Base-by-base conservation (phyloP, 2,888 invertebrate species). In the Caenorhabditis panamensis region DNA sequence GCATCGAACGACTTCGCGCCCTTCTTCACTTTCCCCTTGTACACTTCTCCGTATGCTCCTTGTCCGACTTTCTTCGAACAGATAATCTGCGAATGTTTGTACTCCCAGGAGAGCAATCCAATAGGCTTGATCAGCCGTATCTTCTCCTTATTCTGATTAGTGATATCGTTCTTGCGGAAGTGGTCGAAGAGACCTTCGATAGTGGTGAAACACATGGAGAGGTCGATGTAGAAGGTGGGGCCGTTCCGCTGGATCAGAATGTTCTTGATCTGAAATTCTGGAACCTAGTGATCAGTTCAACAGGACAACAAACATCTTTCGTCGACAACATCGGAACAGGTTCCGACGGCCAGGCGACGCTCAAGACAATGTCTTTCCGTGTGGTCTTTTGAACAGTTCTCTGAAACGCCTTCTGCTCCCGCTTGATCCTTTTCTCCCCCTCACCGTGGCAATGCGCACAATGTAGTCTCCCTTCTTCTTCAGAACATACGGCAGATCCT, bases 41-140 rank as follows among this genome's bases (percentile, higher is more conserved):
- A 82, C 18, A 82, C 82, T 59, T 82, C 82, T 56, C 82, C 82
- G 44, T 77, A 82, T 2, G 73, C 78, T 36, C 82, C 82, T 44
- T 82, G 67, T 4, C 82, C 82, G 16, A 82, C 73, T 58, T 82
- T 82, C 22, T 78, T 77, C 11, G 47, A 13, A 37, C 72, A 58
- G 8, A 5, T 2, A 9, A 82, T 64, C 24, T 77, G 72, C 11
- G 63, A 56, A 37, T 82, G 77, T 37, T 44, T 58, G 68, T 49
- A 82, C 31, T 82, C 81, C 81, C 81, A 82, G 2, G 59, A 67
- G 13, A 58, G 31, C 16, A 68, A 41, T 16, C 51, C 41, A 20
- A 72, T 41, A 3, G 81, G 47, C 41, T 64, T 51, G 2, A 61
- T 16, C 31, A 80, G 36, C 47, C 51, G 47, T 2, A 66, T 59